Conservation (phyloP, 2,888 invertebrate genomes). For the Amphipyra berbera region DNA sequence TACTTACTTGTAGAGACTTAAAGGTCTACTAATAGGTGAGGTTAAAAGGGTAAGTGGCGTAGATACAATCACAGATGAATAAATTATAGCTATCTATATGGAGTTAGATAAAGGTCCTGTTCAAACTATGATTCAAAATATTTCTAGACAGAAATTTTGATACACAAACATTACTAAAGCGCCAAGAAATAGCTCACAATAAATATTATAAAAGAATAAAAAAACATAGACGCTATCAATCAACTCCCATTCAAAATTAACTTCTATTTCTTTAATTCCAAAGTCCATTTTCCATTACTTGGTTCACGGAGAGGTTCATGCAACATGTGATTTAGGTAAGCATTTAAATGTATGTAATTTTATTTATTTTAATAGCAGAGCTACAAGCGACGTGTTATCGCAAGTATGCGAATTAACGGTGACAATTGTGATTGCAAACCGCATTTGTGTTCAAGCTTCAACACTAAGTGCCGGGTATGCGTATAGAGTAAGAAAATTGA, state of each 20-base stretch:
- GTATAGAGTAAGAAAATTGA: constrained; percentile 54
- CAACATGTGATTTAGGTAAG: constrained; percentile 55
- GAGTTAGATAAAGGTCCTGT: no score
- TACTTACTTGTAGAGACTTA: constrained; percentile 13
- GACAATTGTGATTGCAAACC: constrained; percentile 84
- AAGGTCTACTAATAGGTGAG: constrained; percentile 22
- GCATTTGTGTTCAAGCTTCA: constrained; percentile 77
- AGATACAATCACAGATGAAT: constrained; percentile 24
- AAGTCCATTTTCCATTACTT: constrained; percentile 31
- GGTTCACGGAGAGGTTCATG: constrained; percentile 12
- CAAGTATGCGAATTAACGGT: constrained; percentile 84
- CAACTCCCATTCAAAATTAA: constrained; percentile 20
- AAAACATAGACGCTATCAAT: neutral
- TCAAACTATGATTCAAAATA: neutral
- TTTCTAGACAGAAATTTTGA: constrained; percentile 3
- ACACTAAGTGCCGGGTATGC: constrained; percentile 67
- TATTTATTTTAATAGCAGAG: constrained; percentile 71
- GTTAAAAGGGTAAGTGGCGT: constrained; percentile 24
- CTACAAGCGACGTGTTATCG: constrained; percentile 76
- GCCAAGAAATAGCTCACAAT: constrained; percentile 27
- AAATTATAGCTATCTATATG: constrained; percentile 26
- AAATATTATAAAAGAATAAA: constrained; percentile 41
- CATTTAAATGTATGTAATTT: constrained; percentile 70
- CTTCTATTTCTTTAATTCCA: neutral
- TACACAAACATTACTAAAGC: constrained; percentile 10